These are phyloP conservation scores for Apistogramma diplotaenia DNA, from an alignment of 2,113 vertebrate genomes.

Conservation along the genomic window DNA sequence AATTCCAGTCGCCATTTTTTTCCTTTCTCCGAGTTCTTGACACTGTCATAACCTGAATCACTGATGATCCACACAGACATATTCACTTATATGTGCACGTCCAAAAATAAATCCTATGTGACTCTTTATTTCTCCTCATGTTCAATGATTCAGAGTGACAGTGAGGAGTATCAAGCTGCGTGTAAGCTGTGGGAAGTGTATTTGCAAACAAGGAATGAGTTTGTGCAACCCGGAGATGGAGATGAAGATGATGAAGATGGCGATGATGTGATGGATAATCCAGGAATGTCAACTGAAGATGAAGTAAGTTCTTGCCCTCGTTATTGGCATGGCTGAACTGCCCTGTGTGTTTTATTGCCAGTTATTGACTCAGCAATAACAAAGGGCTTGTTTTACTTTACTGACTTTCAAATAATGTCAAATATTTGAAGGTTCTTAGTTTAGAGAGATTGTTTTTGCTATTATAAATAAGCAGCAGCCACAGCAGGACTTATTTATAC, in stretches of 20 bases:
- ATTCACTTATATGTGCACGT: neutral
- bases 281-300: constrained; percentile 85
- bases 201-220: constrained; percentile 89
- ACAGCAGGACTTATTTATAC: neutral
- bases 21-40: too few relatives aligned
- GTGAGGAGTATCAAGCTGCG: constrained; percentile 91
- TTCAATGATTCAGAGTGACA: constrained; percentile 79
- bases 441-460: neutral
- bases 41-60: too few relatives aligned
- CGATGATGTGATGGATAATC: constrained; percentile 87
- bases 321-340: neutral
- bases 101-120: neutral
- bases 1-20: too few relatives aligned
- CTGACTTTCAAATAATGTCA: neutral
- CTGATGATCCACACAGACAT: too few relatives aligned
- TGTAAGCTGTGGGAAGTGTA: constrained; percentile 92
- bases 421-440: neutral
- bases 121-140: neutral
- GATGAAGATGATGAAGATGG: constrained; percentile 87
- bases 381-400: neutral
- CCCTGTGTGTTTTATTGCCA: neutral
- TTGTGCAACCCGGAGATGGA: constrained; percentile 87
- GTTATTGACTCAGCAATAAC: neutral
- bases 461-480: neutral
- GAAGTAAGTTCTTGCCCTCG: constrained; percentile 71